Conservation (phyloP, 2,888 invertebrate species). For the Melangyna quadrimaculata region DNA sequence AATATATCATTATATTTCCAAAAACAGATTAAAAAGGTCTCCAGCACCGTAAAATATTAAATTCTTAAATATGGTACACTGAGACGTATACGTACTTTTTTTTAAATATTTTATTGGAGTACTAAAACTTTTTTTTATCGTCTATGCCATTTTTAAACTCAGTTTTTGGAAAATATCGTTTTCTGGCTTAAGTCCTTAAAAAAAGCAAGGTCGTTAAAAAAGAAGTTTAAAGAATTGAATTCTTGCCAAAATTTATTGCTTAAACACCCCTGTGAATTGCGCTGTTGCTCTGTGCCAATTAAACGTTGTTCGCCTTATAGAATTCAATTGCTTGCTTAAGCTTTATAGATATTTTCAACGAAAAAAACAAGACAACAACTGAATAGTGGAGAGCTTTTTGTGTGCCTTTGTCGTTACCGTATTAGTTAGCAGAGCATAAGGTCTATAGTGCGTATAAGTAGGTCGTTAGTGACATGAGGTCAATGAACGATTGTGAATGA, state of each 20-base stretch:
- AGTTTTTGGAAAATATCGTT: too few species aligned
- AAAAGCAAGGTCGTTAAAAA: too few species aligned
- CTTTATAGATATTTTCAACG: background rate
- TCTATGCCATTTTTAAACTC: too few species aligned
- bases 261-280: background rate
- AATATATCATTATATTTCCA: too few species aligned
- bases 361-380: too few species aligned
- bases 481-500: constrained; percentile 73
- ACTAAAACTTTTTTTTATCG: too few species aligned
- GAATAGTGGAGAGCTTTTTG: constrained; percentile 52
- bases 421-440: background rate
- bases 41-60: too few species aligned
- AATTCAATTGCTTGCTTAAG: constrained; percentile 23
- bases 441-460: constrained; percentile 67
- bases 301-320: constrained; percentile 21
- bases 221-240: background rate
- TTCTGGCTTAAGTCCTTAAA: too few species aligned
- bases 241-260: background rate
- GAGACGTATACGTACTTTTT: too few species aligned
- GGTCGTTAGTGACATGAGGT: constrained; percentile 74
- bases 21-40: too few species aligned
- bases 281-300: constrained; percentile 7
- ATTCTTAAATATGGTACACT: too few species aligned
- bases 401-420: constrained; percentile 10
- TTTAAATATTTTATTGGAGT: too few species aligned